These are phyloP conservation scores for Drosophila arawakana DNA, from an alignment of 1,140 invertebrate species.

Conservation along the genomic window DNA sequence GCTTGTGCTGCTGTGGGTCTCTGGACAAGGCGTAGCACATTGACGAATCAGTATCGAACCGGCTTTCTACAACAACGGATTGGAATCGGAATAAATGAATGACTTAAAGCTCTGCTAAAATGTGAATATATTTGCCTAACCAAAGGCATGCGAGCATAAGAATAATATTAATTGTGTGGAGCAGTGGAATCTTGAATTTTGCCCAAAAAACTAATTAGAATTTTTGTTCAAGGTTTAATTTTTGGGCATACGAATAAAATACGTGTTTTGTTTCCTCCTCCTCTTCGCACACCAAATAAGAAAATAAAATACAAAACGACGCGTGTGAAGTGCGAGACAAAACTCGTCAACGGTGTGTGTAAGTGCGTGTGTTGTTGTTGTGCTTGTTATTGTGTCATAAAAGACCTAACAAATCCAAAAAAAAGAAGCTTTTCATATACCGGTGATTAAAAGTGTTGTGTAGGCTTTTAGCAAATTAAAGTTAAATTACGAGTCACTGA, in stretches of 20 bases:
- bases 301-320: slow-evolving; percentile 9
- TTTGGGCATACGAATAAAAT: slow-evolving; percentile 27
- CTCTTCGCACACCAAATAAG: not conserved
- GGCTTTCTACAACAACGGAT: slow-evolving; percentile 83
- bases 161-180: slow-evolving; percentile 21
- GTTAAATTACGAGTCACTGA: slow-evolving; percentile 45
- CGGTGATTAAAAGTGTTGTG: slow-evolving; percentile 51
- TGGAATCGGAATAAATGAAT: slow-evolving; percentile 66
- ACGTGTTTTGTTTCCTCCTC: slow-evolving; percentile 8
- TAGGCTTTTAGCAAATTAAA: slow-evolving; percentile 68
- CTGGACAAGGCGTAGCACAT: slow-evolving; percentile 73
- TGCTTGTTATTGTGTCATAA: slow-evolving; percentile 39
- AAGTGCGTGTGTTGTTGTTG: slow-evolving; percentile 2
- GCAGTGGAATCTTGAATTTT: slow-evolving; percentile 46
- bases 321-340: slow-evolving; percentile 13
- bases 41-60: slow-evolving; percentile 83
- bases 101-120: slow-evolving; percentile 52
- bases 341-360: slow-evolving; percentile 11
- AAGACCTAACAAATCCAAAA: slow-evolving; percentile 27
- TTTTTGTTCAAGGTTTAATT: slow-evolving; percentile 25
- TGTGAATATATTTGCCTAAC: slow-evolving; percentile 55
- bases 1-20: slow-evolving; percentile 42
- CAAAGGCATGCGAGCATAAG: slow-evolving; percentile 42
- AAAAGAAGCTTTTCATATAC: slow-evolving; percentile 29
- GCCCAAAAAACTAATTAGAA: slow-evolving; percentile 47